Evolutionary conservation across 35 echinoderm and acorn worm species (phyloP), one percentile per base, ranked within the genome.

Genomic region (Apostichopus californicus): DNA sequence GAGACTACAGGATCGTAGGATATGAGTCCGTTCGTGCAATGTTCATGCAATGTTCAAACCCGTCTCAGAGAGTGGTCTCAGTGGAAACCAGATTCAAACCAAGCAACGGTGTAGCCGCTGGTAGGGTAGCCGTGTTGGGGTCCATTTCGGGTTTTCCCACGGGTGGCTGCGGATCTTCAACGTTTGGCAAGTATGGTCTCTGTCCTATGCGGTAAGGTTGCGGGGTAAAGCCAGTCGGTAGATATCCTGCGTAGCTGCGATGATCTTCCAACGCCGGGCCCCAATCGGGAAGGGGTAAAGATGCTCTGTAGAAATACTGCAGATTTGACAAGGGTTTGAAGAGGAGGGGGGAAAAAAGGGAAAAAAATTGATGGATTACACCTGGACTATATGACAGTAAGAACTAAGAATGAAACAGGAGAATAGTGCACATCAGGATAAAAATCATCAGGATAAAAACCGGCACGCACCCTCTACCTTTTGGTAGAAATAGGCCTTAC

Each of bases 281-380:
- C 93, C 93, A 94, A 28, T 94, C 20, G 20, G 78, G 87, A 21
- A 77, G 87, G 9, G 93, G 93, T 60, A 94, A 70, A 1, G 93
- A 71, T 17, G 93, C 93, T 22, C 65, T 66, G 78, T 72, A 94
- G 58, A 94, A 94, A 12, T 88, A 81, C 93, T 94, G 54, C 17
- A 88, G 22, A 63, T 8, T 24, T 7, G 65, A 25, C 11, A 73
- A 72, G 34, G 34, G 34, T 46, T 46, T 46, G 34, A 2, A 14
- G 71, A 17, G 1, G 3, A 75, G 14, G 71, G 71, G 14, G 71
- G 71, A 4, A 46, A 46, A 46, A 46, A 46, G 2, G 3, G 1
- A 46, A 46, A 46, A 46, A 46, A 46, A 46, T 46, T 46, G 34
- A 46, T 46, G 34, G 34, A 46, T 46, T 46, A 46, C 34, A 46